These are phyloP conservation scores for Galleria mellonella DNA, from an alignment of 1,140 invertebrate genomes.

Conservation along the genomic window DNA sequence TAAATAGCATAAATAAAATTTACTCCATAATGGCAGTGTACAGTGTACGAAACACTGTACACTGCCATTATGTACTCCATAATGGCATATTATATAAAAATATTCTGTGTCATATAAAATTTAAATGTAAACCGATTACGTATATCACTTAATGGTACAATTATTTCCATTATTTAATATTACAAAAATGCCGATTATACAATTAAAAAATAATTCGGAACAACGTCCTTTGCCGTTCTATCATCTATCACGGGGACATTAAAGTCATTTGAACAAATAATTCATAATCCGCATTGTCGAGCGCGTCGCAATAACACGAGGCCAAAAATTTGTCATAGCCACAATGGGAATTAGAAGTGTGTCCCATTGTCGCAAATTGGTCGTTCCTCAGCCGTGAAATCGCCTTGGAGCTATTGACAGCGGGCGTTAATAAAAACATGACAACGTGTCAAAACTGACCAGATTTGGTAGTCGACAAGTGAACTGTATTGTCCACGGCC, in stretches of 20 bases:
- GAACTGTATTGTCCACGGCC: constrained; percentile 49
- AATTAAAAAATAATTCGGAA: constrained; percentile 24
- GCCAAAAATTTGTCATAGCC: constrained; percentile 44
- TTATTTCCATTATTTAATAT: no score
- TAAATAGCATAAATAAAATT: no score
- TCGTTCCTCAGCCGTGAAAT: constrained; percentile 49
- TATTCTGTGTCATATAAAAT: no score
- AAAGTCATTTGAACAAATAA: constrained; percentile 66
- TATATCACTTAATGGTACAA: no score
- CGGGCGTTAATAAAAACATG: constrained; percentile 67
- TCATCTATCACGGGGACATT: constrained; percentile 21
- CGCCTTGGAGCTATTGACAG: constrained; percentile 46
- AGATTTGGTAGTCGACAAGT: constrained; percentile 66
- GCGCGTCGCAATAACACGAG: constrained; percentile 53
- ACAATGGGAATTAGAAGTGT: constrained; percentile 67
- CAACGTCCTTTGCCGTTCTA: constrained; percentile 23
- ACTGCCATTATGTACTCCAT: no score
- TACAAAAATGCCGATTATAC: constrained; percentile 14
- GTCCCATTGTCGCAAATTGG: constrained; percentile 64
- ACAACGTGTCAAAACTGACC: constrained; percentile 70
- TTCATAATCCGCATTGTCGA: constrained; percentile 58
- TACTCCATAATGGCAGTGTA: no score
- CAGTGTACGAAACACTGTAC: no score
- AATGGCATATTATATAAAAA: no score
- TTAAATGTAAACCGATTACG: no score